These are phyloP conservation scores for Cataglyphis cursor DNA, from an alignment of 2,888 invertebrate species.

Conservation along the genomic window DNA sequence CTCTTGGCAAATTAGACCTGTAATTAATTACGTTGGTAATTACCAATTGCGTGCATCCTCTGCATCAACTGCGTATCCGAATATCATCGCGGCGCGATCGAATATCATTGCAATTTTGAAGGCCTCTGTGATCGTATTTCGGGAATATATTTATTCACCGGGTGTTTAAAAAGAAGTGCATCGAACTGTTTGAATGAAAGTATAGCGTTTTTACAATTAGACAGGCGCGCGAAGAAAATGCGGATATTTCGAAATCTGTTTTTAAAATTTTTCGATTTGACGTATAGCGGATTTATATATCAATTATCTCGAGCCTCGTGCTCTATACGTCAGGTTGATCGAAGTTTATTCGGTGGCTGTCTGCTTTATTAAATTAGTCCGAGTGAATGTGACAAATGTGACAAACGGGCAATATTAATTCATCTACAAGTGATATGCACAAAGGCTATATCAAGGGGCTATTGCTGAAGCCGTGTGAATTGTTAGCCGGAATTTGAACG, in stretches of 20 bases:
- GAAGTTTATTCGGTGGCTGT: slow-evolving; percentile 14
- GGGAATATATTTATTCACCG: background rate
- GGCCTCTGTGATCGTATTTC: background rate
- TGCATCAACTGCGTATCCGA: background rate
- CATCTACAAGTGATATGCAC: background rate
- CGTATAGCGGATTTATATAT: background rate
- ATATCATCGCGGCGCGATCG: background rate
- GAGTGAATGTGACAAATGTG: slow-evolving; percentile 31
- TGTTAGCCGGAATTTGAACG: slow-evolving; percentile 1
- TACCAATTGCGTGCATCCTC: slow-evolving; percentile 21
- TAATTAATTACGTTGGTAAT: slow-evolving; percentile 52
- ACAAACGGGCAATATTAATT: slow-evolving; percentile 24
- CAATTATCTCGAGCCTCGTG: background rate
- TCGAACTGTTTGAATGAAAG: background rate
- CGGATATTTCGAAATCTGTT: background rate
- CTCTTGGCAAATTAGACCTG: slow-evolving; percentile 35
- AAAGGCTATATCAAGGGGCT: slow-evolving; percentile 22
- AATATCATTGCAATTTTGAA: slow-evolving; percentile 5
- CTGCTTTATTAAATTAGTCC: slow-evolving; percentile 37
- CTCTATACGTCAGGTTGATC: background rate
- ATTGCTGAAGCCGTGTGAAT: background rate
- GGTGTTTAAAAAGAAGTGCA: background rate
- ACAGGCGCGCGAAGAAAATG: background rate
- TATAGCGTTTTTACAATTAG: slow-evolving; percentile 2
- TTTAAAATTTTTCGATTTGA: background rate